phyloP scores from a whole-genome alignment of 2,113 vertebrate genomes.

The Geococcyx californianus region DNA sequence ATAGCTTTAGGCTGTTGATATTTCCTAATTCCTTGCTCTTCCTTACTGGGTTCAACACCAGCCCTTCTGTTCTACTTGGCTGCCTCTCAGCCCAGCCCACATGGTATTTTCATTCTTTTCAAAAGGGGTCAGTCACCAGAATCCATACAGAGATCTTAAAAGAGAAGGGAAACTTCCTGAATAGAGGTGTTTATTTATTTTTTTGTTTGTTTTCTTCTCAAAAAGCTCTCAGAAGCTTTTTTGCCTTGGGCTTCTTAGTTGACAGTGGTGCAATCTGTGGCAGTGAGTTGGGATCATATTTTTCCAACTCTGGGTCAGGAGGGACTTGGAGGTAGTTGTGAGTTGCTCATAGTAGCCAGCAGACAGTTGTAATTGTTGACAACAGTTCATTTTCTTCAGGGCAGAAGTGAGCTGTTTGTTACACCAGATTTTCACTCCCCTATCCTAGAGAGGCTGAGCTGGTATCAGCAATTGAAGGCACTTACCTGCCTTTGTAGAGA shows the following conservation, averaged over 20 bases:
- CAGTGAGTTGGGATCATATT: neutral
- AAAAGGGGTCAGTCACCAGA: constrained; percentile 42
- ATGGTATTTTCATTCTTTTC: constrained; percentile 55
- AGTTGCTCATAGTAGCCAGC: neutral
- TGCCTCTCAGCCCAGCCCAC: constrained; percentile 39
- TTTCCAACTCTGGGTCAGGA: neutral
- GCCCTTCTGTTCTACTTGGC: constrained; percentile 65
- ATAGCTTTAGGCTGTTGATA: constrained; percentile 26
- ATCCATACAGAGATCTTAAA: constrained; percentile 45
- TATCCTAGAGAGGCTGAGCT: neutral
- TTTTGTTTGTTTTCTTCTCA: neutral
- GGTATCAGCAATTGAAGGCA: neutral
- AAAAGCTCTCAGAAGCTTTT: neutral
- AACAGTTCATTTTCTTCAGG: neutral
- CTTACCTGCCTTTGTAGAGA: neutral
- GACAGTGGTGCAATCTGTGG: neutral
- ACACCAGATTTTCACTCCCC: neutral
- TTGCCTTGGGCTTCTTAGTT: neutral
- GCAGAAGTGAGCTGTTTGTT: constrained; percentile 1
- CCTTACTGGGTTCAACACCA: constrained; percentile 28
- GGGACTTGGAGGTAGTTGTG: neutral
- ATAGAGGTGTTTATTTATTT: neutral
- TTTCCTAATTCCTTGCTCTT: constrained; percentile 19
- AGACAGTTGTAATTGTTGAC: constrained; percentile 2
- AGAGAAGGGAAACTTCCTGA: constrained; percentile 32